Base-by-base conservation (phyloP, 2,888 invertebrate species). In the Mesoligia furuncula region DNA sequence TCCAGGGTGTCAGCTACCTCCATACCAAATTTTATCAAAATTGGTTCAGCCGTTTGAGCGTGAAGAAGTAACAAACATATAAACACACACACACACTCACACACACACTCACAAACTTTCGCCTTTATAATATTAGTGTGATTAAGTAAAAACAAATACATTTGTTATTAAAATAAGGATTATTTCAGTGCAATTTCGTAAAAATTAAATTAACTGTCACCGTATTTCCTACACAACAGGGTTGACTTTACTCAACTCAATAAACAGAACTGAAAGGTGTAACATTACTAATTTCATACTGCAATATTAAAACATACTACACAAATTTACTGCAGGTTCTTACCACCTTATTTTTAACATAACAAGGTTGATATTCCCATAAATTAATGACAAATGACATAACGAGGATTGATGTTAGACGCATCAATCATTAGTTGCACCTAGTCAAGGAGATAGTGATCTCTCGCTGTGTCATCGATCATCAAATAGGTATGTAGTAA, bases 391-490 rank as follows among this genome's bases (percentile, higher is more conserved):
- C 9, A 36, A 42, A 20, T 51, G 1, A 31, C 1, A 15, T 11
- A 51, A 68, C 6, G 20, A 45, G 59, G 8, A 77, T 68, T 54
- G 67, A 36, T 72, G 57, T 24, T 61, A 77, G 57, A 64, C 8
- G 62, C 62, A 81, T 82, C 64, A 68, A 77, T 82, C 81, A 82
- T 64, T 68, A 72, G 24, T 64, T 72, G 72, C 42, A 51, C 59
- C 27, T 65, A 75, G 27, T 78, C 72, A 77, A 64, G 13, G 73
- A 66, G 72, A 76, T 83, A 68, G n/a, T 69, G 66, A 84, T 74
- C 64, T 74, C 69, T 73, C 15, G 42, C 0, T 59, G 45, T 24
- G 51, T 72, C 67, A 81, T 81, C 83, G 59, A 73, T 83, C 83
- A 78, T 77, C 42, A 48, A n/a, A 66, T 31, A 62, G 9, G 11